These are phyloP conservation scores for Cotesia glomerata DNA, from an alignment of 1,140 invertebrate species.

Conservation along the genomic window DNA sequence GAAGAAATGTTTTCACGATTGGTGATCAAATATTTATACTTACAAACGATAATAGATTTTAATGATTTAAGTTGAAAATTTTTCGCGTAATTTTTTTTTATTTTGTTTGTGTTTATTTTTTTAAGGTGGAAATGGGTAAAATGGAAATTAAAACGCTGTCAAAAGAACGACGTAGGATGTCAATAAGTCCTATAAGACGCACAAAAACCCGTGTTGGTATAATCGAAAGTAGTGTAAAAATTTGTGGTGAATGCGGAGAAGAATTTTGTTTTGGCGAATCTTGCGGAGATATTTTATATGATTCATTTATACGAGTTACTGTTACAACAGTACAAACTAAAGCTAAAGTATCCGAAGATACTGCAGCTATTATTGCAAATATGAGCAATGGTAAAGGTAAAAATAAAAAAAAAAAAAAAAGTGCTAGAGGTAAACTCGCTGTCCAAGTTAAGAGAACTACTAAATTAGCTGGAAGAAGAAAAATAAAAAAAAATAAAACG, in stretches of 20 bases:
- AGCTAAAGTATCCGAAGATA: conserved; percentile 48
- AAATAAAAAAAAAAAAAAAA: conserved; percentile 38
- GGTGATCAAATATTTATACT: conserved; percentile 33
- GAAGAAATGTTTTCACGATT: conserved; percentile 85
- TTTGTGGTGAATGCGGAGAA: conserved; percentile 81
- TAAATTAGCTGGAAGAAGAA: conserved; percentile 28
- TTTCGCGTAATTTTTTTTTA: neutral
- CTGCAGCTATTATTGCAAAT: conserved; percentile 54
- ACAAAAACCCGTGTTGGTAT: conserved; percentile 81
- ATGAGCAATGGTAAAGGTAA: conserved; percentile 40
- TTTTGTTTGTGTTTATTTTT: neutral
- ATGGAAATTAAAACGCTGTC: conserved; percentile 73
- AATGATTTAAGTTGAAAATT: neutral
- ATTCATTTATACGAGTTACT: conserved; percentile 54
- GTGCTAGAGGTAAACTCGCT: conserved; percentile 35
- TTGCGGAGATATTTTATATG: conserved; percentile 64
- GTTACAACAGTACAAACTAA: conserved; percentile 42
- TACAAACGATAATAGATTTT: no score
- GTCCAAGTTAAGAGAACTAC: conserved; percentile 37
- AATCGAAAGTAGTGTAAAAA: conserved; percentile 75
- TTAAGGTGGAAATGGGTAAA: conserved; percentile 80
- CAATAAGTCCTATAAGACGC: conserved; percentile 70
- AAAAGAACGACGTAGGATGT: conserved; percentile 68
- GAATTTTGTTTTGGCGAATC: conserved; percentile 79
- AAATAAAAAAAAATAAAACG: conserved; percentile 33